Conservation (phyloP, 1,140 invertebrate genomes). For the Drosophila littoralis region DNA sequence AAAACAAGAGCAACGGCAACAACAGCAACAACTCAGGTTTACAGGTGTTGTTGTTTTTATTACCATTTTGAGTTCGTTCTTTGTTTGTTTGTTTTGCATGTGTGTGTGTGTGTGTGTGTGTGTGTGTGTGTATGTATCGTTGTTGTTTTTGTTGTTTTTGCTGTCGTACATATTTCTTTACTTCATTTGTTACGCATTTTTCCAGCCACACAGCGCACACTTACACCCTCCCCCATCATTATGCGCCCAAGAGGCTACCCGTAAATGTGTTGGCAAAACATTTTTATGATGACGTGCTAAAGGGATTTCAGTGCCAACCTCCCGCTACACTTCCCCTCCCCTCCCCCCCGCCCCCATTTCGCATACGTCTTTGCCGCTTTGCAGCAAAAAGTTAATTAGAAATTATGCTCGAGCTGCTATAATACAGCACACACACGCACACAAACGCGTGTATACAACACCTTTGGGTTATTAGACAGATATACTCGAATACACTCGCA, state of each 20-base stretch:
- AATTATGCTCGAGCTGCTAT: slow-evolving; percentile 72
- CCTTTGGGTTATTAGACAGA: slow-evolving; percentile 59
- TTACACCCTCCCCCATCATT: background rate
- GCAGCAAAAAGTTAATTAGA: slow-evolving; percentile 80
- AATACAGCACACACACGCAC: slow-evolving; percentile 32
- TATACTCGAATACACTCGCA: slow-evolving; percentile 42
- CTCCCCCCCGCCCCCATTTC: background rate
- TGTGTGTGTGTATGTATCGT: slow-evolving; percentile 37
- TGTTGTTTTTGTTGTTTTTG: background rate
- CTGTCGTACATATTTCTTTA: slow-evolving; percentile 64
- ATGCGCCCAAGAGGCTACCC: slow-evolving; percentile 60
- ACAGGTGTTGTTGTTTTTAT: slow-evolving; percentile 53
- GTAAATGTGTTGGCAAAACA: slow-evolving; percentile 78
- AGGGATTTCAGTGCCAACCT: slow-evolving; percentile 56
- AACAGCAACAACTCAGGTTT: slow-evolving; percentile 47
- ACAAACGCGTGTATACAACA: slow-evolving; percentile 45
- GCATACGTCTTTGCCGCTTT: slow-evolving; percentile 37
- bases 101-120: slow-evolving; percentile 5
- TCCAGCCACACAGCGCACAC: background rate
- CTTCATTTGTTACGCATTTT: slow-evolving; percentile 78
- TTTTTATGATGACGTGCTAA: slow-evolving; percentile 83
- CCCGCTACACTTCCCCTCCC: slow-evolving; percentile 7
- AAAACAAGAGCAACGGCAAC: slow-evolving; percentile 63
- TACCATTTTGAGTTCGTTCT: slow-evolving; percentile 27
- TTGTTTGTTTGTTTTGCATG: background rate